Evolutionary conservation across 2,113 vertebrate species (phyloP).

Genomic region (Mesembrinibis cayennensis): DNA sequence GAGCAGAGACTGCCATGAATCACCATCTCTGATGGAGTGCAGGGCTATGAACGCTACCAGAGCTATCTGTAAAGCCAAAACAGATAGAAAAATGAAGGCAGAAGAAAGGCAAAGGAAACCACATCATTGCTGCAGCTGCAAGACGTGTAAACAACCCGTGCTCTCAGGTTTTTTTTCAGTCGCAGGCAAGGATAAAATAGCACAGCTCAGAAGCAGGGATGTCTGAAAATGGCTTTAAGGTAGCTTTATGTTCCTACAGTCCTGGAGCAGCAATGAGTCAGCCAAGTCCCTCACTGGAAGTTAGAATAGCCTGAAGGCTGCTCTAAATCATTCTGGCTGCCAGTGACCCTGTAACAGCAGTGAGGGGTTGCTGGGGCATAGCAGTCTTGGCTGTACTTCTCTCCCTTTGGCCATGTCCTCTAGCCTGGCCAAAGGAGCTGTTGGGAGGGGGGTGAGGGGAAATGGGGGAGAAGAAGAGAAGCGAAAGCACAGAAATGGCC

Average conservation of each 20-base stretch:
- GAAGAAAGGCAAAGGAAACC: background rate
- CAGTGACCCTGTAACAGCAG: conserved; percentile 49
- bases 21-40: background rate
- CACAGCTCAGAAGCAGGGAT: background rate
- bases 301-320: conserved; percentile 40
- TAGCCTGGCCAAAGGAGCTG: background rate
- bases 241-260: conserved; percentile 37
- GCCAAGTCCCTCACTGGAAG: conserved; percentile 23
- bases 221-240: conserved; percentile 39
- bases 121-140: background rate
- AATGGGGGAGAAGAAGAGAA: background rate
- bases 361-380: conserved; percentile 32
- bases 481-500: background rate
- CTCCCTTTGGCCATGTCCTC: conserved; percentile 27
- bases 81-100: background rate
- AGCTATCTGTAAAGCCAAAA: background rate
- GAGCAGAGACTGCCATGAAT: background rate
- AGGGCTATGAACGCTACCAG: background rate
- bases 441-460: background rate
- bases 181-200: background rate
- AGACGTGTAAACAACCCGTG: background rate
- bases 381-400: conserved; percentile 31
- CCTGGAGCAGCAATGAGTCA: conserved; percentile 52
- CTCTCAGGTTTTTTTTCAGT: background rate
- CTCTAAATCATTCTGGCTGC: conserved; percentile 57